Evolutionary conservation across 2,113 vertebrate species (phyloP), one percentile per base, ranked within the genome.

Genomic region (Indri indri): DNA sequence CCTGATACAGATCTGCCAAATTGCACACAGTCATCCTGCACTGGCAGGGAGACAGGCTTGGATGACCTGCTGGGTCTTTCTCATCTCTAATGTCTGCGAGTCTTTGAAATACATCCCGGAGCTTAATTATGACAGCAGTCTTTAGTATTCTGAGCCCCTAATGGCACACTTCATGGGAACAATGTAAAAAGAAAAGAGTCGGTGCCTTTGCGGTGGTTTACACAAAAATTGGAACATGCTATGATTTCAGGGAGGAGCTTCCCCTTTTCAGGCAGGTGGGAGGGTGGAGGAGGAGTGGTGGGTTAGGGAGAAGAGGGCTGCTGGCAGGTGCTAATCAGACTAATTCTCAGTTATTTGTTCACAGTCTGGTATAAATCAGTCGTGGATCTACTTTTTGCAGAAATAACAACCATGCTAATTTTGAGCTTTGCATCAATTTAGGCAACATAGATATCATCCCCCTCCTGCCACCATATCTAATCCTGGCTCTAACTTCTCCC

Each of bases 51-150:
- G 93, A 93, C 22, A 73, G 68, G 70, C 94, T 96, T 68, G 91
- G 70, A 40, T 97, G 97, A 93, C 96, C 96, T 90, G 87, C 95
- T 90, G 84, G 91, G 83, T 88, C 93, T 61, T 95, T 96, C 94
- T 94, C 86, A 68, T 97, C 95, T 88, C 84, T 74, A 23, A 94
- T 77, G 80, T 97, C 94, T 95, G 88, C 23, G 86, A 96, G 52
- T 95, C 96, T 98, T 96, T 97, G 97, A 98, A 97, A 97, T 85
- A 95, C 83, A 92, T 96, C 90, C 95, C 92, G 34, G 96, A 98
- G 96, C 89, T 98, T 96, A 97, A 97, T 96, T 97, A 82, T 92
- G 96, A 96, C 70, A 95, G 93, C 20, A 6, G 50, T 96, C 94
- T 95, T 95, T 95, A 73, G 95, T 97, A 95, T 96, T 91, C 93